These are phyloP conservation scores for Drosophila subobscura DNA, from an alignment of 1,140 invertebrate genomes.

Conservation along the genomic window DNA sequence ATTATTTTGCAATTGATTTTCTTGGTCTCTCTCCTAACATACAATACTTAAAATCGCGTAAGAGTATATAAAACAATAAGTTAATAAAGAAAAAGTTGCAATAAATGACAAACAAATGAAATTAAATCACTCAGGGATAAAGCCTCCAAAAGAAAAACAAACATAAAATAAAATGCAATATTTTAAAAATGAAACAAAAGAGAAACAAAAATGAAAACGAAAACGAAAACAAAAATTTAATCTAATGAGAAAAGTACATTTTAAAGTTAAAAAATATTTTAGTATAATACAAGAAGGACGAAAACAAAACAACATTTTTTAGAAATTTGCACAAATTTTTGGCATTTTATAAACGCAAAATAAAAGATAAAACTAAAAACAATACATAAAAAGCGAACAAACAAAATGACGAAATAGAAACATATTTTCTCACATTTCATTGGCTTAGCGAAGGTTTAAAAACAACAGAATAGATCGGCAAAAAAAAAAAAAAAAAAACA, in stretches of 20 bases:
- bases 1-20: constrained; percentile 50
- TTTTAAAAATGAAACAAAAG: constrained; percentile 67
- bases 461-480: constrained; percentile 34
- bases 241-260: constrained; percentile 57
- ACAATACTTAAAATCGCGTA: constrained; percentile 67
- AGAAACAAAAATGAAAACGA: constrained; percentile 38
- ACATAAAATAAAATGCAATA: constrained; percentile 77
- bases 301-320: constrained; percentile 53
- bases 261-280: constrained; percentile 78
- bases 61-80: constrained; percentile 78
- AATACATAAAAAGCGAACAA: constrained; percentile 53
- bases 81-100: constrained; percentile 78
- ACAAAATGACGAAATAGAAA: constrained; percentile 54
- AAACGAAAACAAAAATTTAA: constrained; percentile 53
- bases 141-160: constrained; percentile 77
- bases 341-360: constrained; percentile 72
- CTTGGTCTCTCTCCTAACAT: constrained; percentile 47
- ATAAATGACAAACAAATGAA: constrained; percentile 82
- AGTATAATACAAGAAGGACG: constrained; percentile 57
- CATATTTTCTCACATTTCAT: constrained; percentile 73
- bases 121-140: constrained; percentile 82
- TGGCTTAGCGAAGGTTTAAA: constrained; percentile 74
- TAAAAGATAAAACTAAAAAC: constrained; percentile 37
- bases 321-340: constrained; percentile 82
- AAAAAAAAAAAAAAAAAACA: constrained; percentile 28